Conservation (phyloP, 2,888 invertebrate species). For the Siphlonurus alternatus region DNA sequence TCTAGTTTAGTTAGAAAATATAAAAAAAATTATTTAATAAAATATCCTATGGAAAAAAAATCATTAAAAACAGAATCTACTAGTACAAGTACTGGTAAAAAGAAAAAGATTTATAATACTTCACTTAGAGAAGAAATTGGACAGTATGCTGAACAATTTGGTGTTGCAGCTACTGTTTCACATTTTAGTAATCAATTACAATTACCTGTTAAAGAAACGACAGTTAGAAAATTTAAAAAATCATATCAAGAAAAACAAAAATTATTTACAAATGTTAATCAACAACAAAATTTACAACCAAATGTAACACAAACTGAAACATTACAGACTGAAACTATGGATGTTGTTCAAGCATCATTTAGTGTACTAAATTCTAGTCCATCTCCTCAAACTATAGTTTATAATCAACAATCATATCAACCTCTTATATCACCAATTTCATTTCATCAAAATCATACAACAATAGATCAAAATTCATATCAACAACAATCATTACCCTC, state of each 20-base stretch:
- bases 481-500: background rate
- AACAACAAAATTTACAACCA: conserved; percentile 3
- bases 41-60: background rate
- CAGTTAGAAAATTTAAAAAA: conserved; percentile 18
- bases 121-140: too few relatives aligned
- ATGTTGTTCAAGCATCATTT: background rate
- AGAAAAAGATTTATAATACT: too few relatives aligned
- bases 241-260: conserved; percentile 14
- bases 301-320: background rate
- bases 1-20: conserved; percentile 17
- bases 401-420: background rate
- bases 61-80: too few relatives aligned
- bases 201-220: conserved; percentile 17
- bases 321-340: background rate
- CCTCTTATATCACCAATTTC: background rate
- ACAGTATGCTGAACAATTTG: conserved; percentile 15
- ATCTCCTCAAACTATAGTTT: background rate
- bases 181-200: conserved; percentile 17
- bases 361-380: background rate
- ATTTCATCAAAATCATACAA: background rate
- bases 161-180: conserved; percentile 15
- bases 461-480: background rate
- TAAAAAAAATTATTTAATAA: conserved; percentile 15
- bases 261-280: background rate
- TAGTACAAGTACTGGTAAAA: too few relatives aligned